Conservation (phyloP, 2,888 invertebrate genomes). For the Drosophila dives region DNA sequence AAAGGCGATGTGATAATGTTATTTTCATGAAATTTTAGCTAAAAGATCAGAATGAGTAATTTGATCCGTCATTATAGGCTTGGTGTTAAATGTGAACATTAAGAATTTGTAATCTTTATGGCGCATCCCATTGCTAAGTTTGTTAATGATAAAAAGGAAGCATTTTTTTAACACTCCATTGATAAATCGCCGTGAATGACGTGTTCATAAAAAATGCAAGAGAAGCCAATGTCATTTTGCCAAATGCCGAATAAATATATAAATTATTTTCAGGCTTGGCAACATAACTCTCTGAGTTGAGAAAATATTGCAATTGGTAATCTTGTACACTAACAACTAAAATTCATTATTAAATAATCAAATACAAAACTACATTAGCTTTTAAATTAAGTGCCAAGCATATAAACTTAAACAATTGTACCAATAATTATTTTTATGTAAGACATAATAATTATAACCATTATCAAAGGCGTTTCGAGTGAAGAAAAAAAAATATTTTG, state of each 20-base stretch:
- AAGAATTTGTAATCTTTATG: background rate
- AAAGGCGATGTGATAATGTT: too few relatives aligned
- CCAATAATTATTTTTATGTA: background rate
- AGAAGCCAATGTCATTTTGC: background rate
- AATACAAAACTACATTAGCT: background rate
- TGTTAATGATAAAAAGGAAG: too few relatives aligned
- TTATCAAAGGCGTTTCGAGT: background rate
- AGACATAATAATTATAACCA: background rate
- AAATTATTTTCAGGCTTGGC: too few relatives aligned
- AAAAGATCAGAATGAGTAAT: too few relatives aligned
- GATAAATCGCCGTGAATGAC: background rate
- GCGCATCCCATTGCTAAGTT: background rate
- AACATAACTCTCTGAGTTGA: background rate
- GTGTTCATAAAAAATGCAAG: background rate
- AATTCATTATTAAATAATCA: background rate
- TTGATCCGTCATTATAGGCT: too few relatives aligned
- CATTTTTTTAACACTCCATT: background rate
- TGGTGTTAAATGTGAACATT: too few relatives aligned
- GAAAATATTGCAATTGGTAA: background rate
- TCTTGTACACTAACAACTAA: background rate
- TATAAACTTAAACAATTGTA: too few relatives aligned
- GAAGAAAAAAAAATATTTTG: background rate
- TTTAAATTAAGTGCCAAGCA: background rate
- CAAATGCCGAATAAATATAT: background rate
- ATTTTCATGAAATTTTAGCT: too few relatives aligned